Conservation (phyloP, 2,113 vertebrate species). For the Gadus macrocephalus region DNA sequence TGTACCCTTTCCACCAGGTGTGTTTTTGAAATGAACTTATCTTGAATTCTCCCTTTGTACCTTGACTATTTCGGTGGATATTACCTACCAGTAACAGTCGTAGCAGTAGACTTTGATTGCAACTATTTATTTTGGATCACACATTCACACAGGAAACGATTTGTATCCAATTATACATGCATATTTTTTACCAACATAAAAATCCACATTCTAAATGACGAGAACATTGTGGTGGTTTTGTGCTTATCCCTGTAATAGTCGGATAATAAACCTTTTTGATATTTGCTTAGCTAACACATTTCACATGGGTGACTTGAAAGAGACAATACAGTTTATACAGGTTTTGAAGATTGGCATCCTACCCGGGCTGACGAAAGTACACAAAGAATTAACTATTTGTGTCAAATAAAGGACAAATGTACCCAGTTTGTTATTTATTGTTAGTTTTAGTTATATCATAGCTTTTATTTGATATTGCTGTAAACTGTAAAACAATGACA, state of each 20-base stretch:
- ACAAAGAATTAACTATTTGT: neutral
- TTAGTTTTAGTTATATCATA: neutral
- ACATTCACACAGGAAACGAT: too few species aligned
- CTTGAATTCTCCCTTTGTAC: neutral
- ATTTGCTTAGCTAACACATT: neutral
- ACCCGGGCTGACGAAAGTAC: neutral
- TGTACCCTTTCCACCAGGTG: neutral
- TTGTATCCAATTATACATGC: too few species aligned
- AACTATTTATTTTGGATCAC: too few species aligned
- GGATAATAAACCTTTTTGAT: neutral
- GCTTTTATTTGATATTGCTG: conserved; percentile 13
- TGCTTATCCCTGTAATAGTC: neutral
- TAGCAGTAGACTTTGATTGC: too few species aligned
- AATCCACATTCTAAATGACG: too few species aligned
- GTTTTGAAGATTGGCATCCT: too few species aligned
- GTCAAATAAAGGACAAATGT: neutral
- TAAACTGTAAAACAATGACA: neutral
- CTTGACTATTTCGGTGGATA: too few species aligned
- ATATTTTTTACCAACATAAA: too few species aligned
- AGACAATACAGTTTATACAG: too few species aligned
- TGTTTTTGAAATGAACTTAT: neutral
- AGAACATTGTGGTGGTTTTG: neutral
- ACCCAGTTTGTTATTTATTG: neutral
- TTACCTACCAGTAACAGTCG: too few species aligned
- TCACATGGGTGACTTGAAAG: neutral